Evolutionary conservation across 1,140 invertebrate genomes (phyloP).

Genomic region (Asbolus verrucosus): DNA sequence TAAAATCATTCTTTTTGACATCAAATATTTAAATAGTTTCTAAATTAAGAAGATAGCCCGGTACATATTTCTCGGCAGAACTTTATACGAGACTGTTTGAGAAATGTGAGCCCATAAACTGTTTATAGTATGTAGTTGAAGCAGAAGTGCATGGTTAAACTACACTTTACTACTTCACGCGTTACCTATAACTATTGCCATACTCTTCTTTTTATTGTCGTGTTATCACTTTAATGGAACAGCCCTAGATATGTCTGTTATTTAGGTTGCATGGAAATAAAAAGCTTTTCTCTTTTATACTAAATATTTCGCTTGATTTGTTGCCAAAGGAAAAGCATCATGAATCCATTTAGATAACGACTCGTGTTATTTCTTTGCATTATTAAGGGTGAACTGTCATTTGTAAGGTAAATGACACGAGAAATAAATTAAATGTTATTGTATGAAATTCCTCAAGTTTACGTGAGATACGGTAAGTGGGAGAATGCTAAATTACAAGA

Average conservation of each 20-base stretch:
- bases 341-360: neutral
- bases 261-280: neutral
- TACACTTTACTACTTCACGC: conserved; percentile 18
- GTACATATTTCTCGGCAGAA: neutral
- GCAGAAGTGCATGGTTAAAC: conserved; percentile 19
- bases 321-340: neutral
- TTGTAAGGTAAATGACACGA: too few relatives aligned
- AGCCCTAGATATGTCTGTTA: neutral
- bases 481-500: too few relatives aligned
- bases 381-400: too few relatives aligned
- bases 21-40: conserved; percentile 1
- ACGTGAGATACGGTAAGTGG: too few relatives aligned
- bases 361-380: neutral
- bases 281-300: neutral
- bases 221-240: conserved; percentile 16
- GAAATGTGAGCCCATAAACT: neutral
- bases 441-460: neutral
- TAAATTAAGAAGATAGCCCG: conserved; percentile 12
- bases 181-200: neutral
- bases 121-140: neutral
- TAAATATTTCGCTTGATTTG: conserved; percentile 22
- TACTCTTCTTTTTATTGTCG: conserved; percentile 6
- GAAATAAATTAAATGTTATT: neutral
- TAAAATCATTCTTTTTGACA: neutral
- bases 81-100: neutral